Base-by-base conservation (phyloP, 2,113 vertebrate genomes). In the Leptobrachium leishanense region DNA sequence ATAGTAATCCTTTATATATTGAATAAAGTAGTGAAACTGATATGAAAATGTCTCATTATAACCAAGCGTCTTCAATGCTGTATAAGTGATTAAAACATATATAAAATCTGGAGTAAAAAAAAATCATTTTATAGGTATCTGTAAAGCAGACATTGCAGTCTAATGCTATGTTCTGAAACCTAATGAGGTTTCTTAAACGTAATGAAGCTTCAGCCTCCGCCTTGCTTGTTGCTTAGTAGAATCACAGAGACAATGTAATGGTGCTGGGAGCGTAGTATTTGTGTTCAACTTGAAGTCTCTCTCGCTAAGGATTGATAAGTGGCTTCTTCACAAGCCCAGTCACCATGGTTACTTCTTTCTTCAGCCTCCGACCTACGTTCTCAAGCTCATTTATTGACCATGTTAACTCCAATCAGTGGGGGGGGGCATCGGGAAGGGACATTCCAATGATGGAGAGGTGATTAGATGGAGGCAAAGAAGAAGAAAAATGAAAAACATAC, bases 221-320 rank as follows among this genome's bases (percentile, higher is more conserved):
- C 59, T 50, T 66, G 9, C 44, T 43, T 72, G 43, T 65, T 75
- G 59, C 57, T 46, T 44, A 65, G 62, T 53, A 54, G 55, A 55
- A 43, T 69, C 65, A 44, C 46, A 50, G 76, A 68, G 68, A 68
- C 55, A 41, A 55, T 71, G 57, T 5, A 62, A 8, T 63, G 66
- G 42, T 44, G 42, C 15, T 46, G 41, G 40, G 42, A 77, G 42
- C 53, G 5, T 64, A 53, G 40, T 79, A n/a, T 20, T 50, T 70
- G n/a, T 70, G 55, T 46, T 64, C 20, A 10, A 15, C 64, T 41
- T 67, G 66, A 77, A 77, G 75, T 65, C 42, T 69, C 66, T 50
- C 67, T 72, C 68, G 6, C 66, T 79, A 54, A 54, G 69, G 68
- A 72, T 66, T 79, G 44, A 79, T 72, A 72, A 50, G 68, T 66